A percentile compares a stretch with the other conserved stretches of the same genome.
These are phyloP conservation scores for Phaedon cochleariae DNA, from an alignment of 2,888 invertebrate genomes.

Conservation along the genomic window DNA sequence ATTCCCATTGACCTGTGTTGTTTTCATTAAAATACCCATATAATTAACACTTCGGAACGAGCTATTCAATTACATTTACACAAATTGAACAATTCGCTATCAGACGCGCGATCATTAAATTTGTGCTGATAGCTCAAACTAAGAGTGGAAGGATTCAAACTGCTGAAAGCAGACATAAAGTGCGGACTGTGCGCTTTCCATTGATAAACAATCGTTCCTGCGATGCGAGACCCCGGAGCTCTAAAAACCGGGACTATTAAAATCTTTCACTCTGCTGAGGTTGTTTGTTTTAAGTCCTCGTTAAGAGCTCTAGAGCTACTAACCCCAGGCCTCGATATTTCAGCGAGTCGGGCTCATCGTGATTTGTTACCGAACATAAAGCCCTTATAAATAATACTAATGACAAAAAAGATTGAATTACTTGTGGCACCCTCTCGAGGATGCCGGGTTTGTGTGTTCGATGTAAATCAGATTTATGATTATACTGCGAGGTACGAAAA, in stretches of 20 bases:
- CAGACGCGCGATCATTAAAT: conserved; percentile 41
- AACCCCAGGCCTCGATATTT: conserved; percentile 47
- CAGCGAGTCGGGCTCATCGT: conserved; percentile 46
- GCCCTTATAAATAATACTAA: conserved; percentile 42
- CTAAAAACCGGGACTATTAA: conserved; percentile 62
- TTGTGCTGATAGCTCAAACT: conserved; percentile 38
- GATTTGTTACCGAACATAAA: conserved; percentile 51
- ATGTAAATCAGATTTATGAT: background rate
- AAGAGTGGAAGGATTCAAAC: conserved; percentile 33
- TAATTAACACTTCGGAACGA: conserved; percentile 24
- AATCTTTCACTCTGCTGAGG: conserved; percentile 61
- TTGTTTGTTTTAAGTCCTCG: conserved; percentile 59
- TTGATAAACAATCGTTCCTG: conserved; percentile 53
- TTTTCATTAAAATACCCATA: conserved; percentile 19
- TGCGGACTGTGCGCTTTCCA: conserved; percentile 52
- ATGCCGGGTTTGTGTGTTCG: background rate
- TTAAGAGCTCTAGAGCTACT: conserved; percentile 44
- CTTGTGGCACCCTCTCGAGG: conserved; percentile 54
- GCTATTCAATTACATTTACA: conserved; percentile 32
- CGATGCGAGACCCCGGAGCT: conserved; percentile 50
- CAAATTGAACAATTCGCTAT: conserved; percentile 39
- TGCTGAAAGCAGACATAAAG: conserved; percentile 41
- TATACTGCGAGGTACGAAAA: background rate
- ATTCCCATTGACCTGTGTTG: conserved; percentile 1
- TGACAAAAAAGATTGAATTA: conserved; percentile 60